Evolutionary conservation across 2,797 vertebrate species (phyloP), one percentile per base, ranked within the genome.

Genomic region (Sphaeramia orbicularis): DNA sequence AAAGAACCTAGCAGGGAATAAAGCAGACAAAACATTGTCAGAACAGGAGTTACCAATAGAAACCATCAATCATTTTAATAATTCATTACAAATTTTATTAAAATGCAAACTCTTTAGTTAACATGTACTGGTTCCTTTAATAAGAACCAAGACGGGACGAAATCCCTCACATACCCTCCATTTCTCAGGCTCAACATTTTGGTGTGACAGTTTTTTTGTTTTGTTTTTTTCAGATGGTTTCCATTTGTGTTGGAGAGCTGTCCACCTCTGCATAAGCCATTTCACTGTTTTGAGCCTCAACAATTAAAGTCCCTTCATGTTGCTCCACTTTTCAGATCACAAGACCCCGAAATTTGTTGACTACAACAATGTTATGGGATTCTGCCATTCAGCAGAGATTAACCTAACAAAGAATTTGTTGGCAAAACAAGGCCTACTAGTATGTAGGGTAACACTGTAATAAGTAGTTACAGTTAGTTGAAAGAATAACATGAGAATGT

Each of bases 1-100:
- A 68, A 98, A 96, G 81, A 97, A 98, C 96, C 98, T 99, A 63
- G 0, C 21, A 65, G 64, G 47, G 6, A 53, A 63, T 15, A 64
- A 64, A 54, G 24, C 12, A 43, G 10, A 68, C 12, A 47, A 52
- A 50, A 61, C 37, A 71, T n/a, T 71, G 19, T 64, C 36, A 19
- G 18, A 9, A 15, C 2, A 10, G 24, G 35, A 50, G 35, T 8
- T 45, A 43, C 50, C 15, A 10, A 10, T 14, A 7, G 54, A 38
- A 2, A 21, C 37, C 18, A 19, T 55, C 38, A n/a, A 0, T 45
- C 1, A 42, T 49, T 48, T n/a, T 0, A 62, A 49, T 40, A n/a
- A 8, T 10, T 56, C 18, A 30, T 21, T 9, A 7, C 18, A 51
- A 8, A 54, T 27, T 59, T 45, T 9, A 45, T 9, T 18, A 40